These are phyloP conservation scores for Periphyllus acericola DNA, from an alignment of 2,888 invertebrate genomes.

Conservation along the genomic window DNA sequence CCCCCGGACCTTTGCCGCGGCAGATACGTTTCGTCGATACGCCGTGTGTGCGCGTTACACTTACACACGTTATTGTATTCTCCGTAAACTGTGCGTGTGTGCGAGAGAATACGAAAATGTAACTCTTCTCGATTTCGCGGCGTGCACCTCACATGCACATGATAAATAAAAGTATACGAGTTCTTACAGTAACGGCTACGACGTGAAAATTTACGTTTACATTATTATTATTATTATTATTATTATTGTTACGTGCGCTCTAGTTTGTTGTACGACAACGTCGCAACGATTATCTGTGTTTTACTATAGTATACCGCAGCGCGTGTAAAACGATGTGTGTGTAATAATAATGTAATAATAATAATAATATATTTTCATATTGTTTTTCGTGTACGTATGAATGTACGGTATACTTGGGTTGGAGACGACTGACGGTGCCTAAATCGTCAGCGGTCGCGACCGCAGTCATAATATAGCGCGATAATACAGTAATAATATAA, in stretches of 20 bases:
- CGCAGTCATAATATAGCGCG: not conserved
- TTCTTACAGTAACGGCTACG: not conserved
- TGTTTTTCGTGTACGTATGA: no score
- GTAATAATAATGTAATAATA: no score
- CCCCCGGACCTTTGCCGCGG: constrained; percentile 1
- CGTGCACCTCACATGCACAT: not conserved
- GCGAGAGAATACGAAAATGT: no score
- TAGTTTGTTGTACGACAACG: not conserved
- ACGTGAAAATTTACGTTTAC: not conserved
- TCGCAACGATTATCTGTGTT: not conserved
- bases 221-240: not conserved
- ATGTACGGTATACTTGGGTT: not conserved
- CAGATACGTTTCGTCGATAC: not conserved
- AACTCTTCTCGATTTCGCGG: no score
- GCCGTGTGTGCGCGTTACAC: not conserved
- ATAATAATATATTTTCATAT: no score
- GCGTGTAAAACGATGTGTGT: no score
- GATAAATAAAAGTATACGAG: not conserved
- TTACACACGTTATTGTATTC: not conserved
- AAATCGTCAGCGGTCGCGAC: not conserved
- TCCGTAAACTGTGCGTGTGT: not conserved
- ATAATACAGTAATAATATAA: not conserved
- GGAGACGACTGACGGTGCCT: not conserved
- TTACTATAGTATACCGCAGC: not conserved
- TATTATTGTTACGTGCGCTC: not conserved